Evolutionary conservation across 2,113 vertebrate genomes (phyloP).

Genomic region (Corythoichthys intestinalis): DNA sequence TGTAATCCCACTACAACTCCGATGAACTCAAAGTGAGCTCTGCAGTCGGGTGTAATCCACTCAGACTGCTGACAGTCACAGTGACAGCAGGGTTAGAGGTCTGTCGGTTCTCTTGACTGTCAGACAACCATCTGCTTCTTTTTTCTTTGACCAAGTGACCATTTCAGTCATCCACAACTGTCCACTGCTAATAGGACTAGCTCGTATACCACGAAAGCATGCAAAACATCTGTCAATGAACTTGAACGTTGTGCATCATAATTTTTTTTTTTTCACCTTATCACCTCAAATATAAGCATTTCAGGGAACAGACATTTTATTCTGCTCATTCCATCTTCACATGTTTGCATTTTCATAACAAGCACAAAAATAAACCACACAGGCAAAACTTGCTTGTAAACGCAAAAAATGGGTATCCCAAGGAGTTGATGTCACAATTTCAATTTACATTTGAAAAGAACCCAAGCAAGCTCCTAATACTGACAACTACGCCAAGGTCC

Average conservation of each 20-base stretch:
- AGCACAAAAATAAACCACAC: slow-evolving; percentile 32
- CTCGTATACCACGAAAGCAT: slow-evolving; percentile 18
- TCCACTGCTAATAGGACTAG: slow-evolving; percentile 10
- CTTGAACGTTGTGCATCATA: slow-evolving; percentile 15
- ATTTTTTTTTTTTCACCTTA: slow-evolving; percentile 3
- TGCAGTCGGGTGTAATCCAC: slow-evolving; percentile 54
- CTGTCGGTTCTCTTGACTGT: slow-evolving; percentile 19
- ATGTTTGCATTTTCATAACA: slow-evolving; percentile 39
- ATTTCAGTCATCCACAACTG: slow-evolving; percentile 5
- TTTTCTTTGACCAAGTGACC: slow-evolving; percentile 4
- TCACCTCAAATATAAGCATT: slow-evolving; percentile 26
- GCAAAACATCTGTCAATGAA: slow-evolving; percentile 39
- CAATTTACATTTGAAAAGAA: slow-evolving; percentile 37
- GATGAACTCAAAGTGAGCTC: slow-evolving; percentile 40
- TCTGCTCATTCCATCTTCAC: slow-evolving; percentile 35
- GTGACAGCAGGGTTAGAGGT: slow-evolving; percentile 40
- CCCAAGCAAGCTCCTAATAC: slow-evolving; percentile 29
- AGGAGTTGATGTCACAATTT: slow-evolving; percentile 23
- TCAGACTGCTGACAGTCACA: slow-evolving; percentile 48
- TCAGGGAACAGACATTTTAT: slow-evolving; percentile 24
- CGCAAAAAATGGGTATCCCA: slow-evolving; percentile 20
- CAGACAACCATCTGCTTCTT: slow-evolving; percentile 43
- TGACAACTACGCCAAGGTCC: slow-evolving; percentile 21
- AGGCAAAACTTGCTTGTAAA: slow-evolving; percentile 23
- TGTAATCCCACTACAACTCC: slow-evolving; percentile 49